A percentile compares a stretch with the other conserved stretches of the same genome.
These are phyloP conservation scores for Leuciscus waleckii DNA, from an alignment of 2,797 vertebrate species.

Conservation along the genomic window DNA sequence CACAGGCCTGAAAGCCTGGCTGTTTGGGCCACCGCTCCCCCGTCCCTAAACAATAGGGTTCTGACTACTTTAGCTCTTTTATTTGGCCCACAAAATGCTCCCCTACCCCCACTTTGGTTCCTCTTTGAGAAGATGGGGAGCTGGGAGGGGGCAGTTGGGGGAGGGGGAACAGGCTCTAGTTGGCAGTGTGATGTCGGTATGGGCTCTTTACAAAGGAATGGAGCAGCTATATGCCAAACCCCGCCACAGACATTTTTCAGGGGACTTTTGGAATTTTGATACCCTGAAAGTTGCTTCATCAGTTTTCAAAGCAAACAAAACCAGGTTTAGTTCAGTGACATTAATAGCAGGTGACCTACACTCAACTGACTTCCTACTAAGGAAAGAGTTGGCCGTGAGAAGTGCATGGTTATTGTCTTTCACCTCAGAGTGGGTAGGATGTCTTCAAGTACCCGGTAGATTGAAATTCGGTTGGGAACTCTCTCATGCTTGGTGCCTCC, in stretches of 20 bases:
- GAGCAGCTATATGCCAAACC: constrained; percentile 60
- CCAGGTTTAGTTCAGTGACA: constrained; percentile 30
- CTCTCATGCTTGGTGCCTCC: constrained; percentile 70
- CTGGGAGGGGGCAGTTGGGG: constrained; percentile 66
- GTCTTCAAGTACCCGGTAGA: constrained; percentile 38
- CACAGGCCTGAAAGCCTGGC: constrained; percentile 81
- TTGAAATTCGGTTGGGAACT: constrained; percentile 54
- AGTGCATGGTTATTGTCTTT: constrained; percentile 57
- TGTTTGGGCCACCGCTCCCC: constrained; percentile 82
- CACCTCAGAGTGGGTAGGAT: constrained; percentile 58
- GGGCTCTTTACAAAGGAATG: constrained; percentile 73
- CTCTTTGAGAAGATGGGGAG: constrained; percentile 73
- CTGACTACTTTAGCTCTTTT: constrained; percentile 87
- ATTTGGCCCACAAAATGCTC: constrained; percentile 84
- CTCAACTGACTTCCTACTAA: constrained; percentile 35
- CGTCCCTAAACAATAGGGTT: constrained; percentile 82
- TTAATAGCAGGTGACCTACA: constrained; percentile 37
- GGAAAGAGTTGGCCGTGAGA: constrained; percentile 8
- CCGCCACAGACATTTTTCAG: constrained; percentile 52
- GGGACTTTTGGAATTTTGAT: constrained; percentile 57
- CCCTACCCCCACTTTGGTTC: constrained; percentile 83
- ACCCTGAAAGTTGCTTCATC: constrained; percentile 39
- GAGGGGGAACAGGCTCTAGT: constrained; percentile 73
- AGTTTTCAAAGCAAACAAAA: constrained; percentile 32
- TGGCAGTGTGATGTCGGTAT: constrained; percentile 80